Evolutionary conservation across 1,140 invertebrate species (phyloP).

Genomic region (Drosophila sp.): DNA sequence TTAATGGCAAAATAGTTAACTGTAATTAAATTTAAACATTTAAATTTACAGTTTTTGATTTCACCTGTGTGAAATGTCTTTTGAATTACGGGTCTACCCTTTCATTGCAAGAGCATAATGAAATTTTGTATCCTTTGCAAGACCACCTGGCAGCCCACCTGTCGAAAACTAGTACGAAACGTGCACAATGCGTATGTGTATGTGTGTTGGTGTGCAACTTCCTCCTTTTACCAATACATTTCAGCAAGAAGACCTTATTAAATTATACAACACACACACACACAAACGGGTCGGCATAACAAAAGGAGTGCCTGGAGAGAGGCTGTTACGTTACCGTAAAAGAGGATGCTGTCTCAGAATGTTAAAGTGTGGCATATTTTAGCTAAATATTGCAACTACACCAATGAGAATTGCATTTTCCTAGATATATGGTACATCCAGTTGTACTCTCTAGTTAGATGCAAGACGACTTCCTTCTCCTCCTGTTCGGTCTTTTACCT

Average conservation of each 20-base stretch:
- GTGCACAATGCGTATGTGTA: conserved; percentile 47
- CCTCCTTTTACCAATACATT: conserved; percentile 62
- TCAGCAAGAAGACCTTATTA: conserved; percentile 66
- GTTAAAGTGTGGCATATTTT: conserved; percentile 74
- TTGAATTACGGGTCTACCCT: not conserved
- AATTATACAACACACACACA: conserved; percentile 57
- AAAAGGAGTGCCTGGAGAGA: conserved; percentile 36
- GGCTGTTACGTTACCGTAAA: conserved; percentile 7
- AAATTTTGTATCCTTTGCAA: conserved; percentile 60
- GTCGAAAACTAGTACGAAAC: conserved; percentile 72
- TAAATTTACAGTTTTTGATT: not conserved
- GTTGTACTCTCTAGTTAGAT: conserved; percentile 2
- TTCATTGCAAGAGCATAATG: conserved; percentile 44
- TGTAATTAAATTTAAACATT: too few species aligned
- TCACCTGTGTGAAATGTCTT: not conserved
- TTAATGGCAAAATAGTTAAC: too few species aligned
- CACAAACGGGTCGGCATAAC: conserved; percentile 38
- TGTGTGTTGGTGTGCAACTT: conserved; percentile 25
- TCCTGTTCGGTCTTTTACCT: conserved; percentile 31
- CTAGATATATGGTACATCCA: conserved; percentile 32
- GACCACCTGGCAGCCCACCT: conserved; percentile 38
- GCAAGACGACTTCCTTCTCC: conserved; percentile 26
- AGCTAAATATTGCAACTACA: conserved; percentile 75
- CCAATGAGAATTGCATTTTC: conserved; percentile 66
- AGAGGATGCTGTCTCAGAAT: conserved; percentile 43